Base-by-base conservation (phyloP, 2,797 vertebrate species). In the Squalus acanthias region DNA sequence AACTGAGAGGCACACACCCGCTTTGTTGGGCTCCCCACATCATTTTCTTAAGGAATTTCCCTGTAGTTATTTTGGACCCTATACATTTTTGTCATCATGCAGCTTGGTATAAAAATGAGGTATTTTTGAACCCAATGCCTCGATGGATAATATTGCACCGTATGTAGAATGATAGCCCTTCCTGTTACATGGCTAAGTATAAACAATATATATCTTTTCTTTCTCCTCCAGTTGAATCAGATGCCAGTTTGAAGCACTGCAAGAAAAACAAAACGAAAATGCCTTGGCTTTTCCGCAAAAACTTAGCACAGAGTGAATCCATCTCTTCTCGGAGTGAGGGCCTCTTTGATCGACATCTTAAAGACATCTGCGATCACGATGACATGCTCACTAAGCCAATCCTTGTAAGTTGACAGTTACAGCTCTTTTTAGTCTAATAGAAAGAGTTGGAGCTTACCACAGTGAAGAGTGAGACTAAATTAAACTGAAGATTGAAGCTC, bases 321-420 rank as follows among this genome's bases (percentile, higher is more conserved):
- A 91, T 97, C 29, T 97, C 96, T 33, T 97, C 97, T 39, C 82
- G 96, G 0, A 97, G 97, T 97, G 96, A 99, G 98, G 97, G 96
- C 97, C 0, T 96, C 98, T 99, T 99, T 97, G 98, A 99, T 96
- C 98, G 98, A 96, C 98, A 98, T 29, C 98, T 99, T 96, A 97
- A 97, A 96, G 96, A 97, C 22, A 97, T 99, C 96, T 99, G 98
- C 91, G 97, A 97, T 0, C 98, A 98, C 26, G 97, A 98, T 0
- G 96, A 97, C 96, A 97, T 97, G 0, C 98, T 99, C 70, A 99
- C 99, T 29, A 98, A 98, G 93, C 98, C 98, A 26, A 97, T 99
- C 96, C 97, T 98, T 97, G 99, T 99, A 98, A 97, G 98, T 96
- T 3, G 12, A 0, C 72, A 57, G 15, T n/a, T n/a, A 29, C 26